Evolutionary conservation across 2,113 vertebrate species (phyloP).

Genomic region (Craseonycteris thonglongyai): DNA sequence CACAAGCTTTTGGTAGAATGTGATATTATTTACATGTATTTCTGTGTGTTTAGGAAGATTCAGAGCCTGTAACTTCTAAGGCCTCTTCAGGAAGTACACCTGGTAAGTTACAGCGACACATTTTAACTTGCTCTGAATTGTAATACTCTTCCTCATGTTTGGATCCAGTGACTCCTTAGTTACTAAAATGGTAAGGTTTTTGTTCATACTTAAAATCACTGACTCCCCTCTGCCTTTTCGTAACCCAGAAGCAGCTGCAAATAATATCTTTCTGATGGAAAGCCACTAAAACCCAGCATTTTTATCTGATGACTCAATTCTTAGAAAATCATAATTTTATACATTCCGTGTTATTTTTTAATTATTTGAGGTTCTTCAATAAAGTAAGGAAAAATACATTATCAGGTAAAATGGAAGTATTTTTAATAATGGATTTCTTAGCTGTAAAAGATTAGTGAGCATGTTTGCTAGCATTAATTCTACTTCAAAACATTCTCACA

Average conservation of each 20-base stretch:
- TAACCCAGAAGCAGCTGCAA: background rate
- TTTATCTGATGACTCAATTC: background rate
- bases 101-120: constrained; percentile 82
- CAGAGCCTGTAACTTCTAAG: constrained; percentile 88
- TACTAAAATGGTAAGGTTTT: background rate
- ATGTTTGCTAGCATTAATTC: background rate
- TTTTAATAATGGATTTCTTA: background rate
- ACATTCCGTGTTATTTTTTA: background rate
- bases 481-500: background rate
- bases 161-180: background rate
- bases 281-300: background rate
- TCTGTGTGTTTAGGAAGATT: constrained; percentile 87
- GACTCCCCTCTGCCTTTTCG: background rate
- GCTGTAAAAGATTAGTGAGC: background rate
- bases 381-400: background rate
- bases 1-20: background rate
- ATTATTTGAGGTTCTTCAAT: background rate
- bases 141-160: background rate
- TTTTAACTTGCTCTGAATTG: background rate
- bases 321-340: background rate
- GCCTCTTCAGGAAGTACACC: constrained; percentile 93
- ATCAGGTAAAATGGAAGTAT: background rate
- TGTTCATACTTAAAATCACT: background rate
- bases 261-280: background rate
- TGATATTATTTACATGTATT: background rate